Base-by-base conservation (phyloP, 53 echinoderm and acorn worm genomes). In the Holothuria scabra region DNA sequence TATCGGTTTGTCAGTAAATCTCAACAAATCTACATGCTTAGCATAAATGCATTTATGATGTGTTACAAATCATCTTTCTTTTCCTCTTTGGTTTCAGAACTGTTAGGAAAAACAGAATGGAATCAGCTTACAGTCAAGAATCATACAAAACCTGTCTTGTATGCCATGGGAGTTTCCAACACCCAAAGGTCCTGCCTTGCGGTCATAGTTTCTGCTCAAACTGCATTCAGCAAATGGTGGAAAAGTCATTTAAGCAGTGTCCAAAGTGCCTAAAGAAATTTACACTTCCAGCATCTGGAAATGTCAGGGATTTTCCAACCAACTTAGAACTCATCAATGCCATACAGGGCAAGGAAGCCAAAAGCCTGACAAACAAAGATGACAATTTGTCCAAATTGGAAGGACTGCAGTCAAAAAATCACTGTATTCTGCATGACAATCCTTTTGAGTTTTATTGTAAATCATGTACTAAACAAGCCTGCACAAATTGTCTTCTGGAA, bases 221-320 rank as follows among this genome's bases (percentile, higher is more conserved):
- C 7, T 71, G 71, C 46, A 38, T 71, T 41, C 71, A 71, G 71
- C 22, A n/a, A 38, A 71, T 71, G 20, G 22, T 71, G n/a, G 46
- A 71, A 35, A 41, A 21, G 44, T 71, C 71, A 0, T 22, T 12
- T 5, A 41, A 8, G 9, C 23, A 41, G 22, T 71, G 71, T 41
- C 71, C 71, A n/a, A 71, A 71, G n/a, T 71, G 71, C 33, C 21
- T 46, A 46, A 41, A 71, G 23, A 41, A 20, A 44, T 71, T 71
- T 41, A 2, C 18, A 7, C 46, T 41, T 6, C 38, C 71, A 16
- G 18, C 22, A 20, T 71, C 44, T 14, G 71, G 71, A 20, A 44
- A 41, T 5, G 21, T 20, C 23, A 46, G 16, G 9, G 71, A 71
- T 19, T 71, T 20, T 16, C 41, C 71, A 8, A 71, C 71, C 71